Conservation (phyloP, 2,113 vertebrate genomes). For the Phycodurus eques region DNA sequence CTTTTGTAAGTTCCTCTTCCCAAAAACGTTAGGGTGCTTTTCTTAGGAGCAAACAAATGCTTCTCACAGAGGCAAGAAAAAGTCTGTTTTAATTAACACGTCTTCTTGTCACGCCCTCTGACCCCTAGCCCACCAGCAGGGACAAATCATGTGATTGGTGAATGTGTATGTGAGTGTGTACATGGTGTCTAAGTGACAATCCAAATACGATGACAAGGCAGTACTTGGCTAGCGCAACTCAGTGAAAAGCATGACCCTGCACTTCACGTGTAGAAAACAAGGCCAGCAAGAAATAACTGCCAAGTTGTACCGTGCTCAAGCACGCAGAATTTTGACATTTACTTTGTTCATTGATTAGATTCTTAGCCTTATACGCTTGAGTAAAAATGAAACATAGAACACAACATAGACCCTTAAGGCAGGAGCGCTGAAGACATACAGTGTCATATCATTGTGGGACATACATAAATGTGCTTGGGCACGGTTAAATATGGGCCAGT, state of each 20-base stretch:
- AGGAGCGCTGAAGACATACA: neutral
- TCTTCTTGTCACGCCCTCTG: conserved; percentile 33
- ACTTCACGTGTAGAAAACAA: conserved; percentile 12
- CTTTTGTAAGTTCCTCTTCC: conserved; percentile 22
- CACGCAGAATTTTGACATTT: too few relatives aligned
- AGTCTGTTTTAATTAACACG: conserved; percentile 58
- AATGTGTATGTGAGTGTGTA: conserved; percentile 10
- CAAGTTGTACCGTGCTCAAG: neutral
- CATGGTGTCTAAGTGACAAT: conserved; percentile 9
- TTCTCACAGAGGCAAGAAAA: conserved; percentile 57
- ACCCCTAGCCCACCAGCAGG: conserved; percentile 18
- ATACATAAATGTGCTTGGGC: neutral
- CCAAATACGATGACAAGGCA: conserved; percentile 10
- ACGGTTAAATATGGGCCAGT: neutral
- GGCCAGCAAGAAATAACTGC: neutral
- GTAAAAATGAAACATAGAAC: neutral
- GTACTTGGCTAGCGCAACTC: conserved; percentile 13
- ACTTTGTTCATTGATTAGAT: neutral
- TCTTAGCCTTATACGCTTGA: neutral
- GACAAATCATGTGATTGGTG: conserved; percentile 28
- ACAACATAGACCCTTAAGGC: neutral
- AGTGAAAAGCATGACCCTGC: conserved; percentile 1
- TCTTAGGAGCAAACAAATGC: conserved; percentile 21
- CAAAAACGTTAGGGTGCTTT: conserved; percentile 19
- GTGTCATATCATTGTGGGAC: neutral